Conservation (phyloP, 2,797 vertebrate species). For the Neoniphon sammara region DNA sequence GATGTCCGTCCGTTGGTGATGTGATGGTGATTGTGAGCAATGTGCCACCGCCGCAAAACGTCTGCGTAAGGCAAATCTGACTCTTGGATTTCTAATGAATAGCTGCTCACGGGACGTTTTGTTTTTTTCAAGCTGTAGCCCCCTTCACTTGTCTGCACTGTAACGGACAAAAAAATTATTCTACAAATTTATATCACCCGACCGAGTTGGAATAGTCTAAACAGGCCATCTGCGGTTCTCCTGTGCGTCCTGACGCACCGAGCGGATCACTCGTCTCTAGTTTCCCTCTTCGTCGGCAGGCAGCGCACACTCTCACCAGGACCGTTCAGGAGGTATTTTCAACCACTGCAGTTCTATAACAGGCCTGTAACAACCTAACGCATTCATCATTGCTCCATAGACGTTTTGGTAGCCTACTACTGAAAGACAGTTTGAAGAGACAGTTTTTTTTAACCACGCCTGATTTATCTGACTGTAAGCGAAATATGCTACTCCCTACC, state of each 20-base stretch:
- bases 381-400: conserved; percentile 53
- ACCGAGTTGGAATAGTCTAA: conserved; percentile 36
- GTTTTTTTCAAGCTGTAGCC: conserved; percentile 25
- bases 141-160: conserved; percentile 41
- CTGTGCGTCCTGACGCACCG: conserved; percentile 77
- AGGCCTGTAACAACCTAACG: conserved; percentile 54
- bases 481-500: conserved; percentile 37
- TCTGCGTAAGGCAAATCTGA: conserved; percentile 57
- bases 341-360: conserved; percentile 64
- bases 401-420: conserved; percentile 30
- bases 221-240: conserved; percentile 65
- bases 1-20: conserved; percentile 57
- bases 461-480: conserved; percentile 33
- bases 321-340: conserved; percentile 64
- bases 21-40: conserved; percentile 52
- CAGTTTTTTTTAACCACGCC: conserved; percentile 51
- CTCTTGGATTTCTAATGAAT: conserved; percentile 48
- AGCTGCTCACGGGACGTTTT: conserved; percentile 43
- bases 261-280: conserved; percentile 56
- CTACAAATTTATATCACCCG: conserved; percentile 41
- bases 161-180: conserved; percentile 16
- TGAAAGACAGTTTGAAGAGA: conserved; percentile 36
- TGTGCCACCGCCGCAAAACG: conserved; percentile 67
- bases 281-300: conserved; percentile 66
- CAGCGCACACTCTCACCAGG: conserved; percentile 78